Evolutionary conservation across 2,888 invertebrate genomes (phyloP), one percentile per base, ranked within the genome.

Genomic region (Epiblema foenella): DNA sequence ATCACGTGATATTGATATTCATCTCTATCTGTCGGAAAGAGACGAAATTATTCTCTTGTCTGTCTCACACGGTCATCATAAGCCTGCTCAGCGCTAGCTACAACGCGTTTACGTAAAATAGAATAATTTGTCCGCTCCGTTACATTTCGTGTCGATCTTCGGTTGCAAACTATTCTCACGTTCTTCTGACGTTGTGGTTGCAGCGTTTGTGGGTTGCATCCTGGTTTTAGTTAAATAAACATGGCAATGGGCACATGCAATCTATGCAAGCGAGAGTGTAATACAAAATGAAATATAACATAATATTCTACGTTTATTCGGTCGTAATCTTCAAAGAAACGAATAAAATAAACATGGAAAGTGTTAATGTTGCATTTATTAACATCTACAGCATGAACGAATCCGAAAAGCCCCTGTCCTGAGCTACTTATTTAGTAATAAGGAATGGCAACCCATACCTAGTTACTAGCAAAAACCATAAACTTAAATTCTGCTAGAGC

Each of bases 191-290:
- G 69, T 72, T 81, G 89, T 92, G 92, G 90, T 92, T 91, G 92
- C 92, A 91, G 89, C 87, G 81, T 81, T 76, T 59, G 67, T 79
- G 88, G 90, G 89, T 88, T 87, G 90, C 90, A 87, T 88, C 89
- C 83, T 49, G n/a, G 20, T 12, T 73, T 70, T 62, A 54, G 65
- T 73, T 73, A 15, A 68, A 54, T 76, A 74, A 69, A 64, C 52
- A 63, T 69, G 72, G 17, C 33, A 63, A 17, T 59, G 37, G 62
- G 11, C 17, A 18, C 76, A 77, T 76, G 76, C 77, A 68, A 24
- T n/a, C 68, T 70, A 68, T 24, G 8, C n/a, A 74, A 75, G 69
- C 72, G 49, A 29, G 37, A 42, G n/a, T 33, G 33, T 15, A 20
- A 29, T 39, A 62, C 51, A 11, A 7, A 51, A 37, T 1, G 2